These are phyloP conservation scores for Encarsia formosa DNA, from an alignment of 2,888 invertebrate species.

Conservation along the genomic window DNA sequence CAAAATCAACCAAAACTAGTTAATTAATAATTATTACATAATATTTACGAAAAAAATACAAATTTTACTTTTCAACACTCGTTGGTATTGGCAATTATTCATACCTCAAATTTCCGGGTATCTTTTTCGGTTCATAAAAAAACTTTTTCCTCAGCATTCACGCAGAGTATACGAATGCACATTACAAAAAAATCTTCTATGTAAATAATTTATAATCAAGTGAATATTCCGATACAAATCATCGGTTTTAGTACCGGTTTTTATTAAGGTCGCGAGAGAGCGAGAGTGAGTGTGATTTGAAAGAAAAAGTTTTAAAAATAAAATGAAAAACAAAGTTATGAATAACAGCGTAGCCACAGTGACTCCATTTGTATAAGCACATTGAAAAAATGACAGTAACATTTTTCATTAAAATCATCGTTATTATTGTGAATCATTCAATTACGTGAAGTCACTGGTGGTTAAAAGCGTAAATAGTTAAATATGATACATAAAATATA, in stretches of 20 bases:
- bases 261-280: constrained; percentile 9
- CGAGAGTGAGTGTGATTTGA: not conserved
- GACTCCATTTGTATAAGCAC: constrained; percentile 8
- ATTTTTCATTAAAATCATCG: constrained; percentile 22
- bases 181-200: constrained; percentile 6
- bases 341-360: constrained; percentile 4
- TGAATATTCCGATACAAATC: constrained; percentile 9
- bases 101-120: not conserved
- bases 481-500: constrained; percentile 26
- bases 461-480: constrained; percentile 23
- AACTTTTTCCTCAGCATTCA: constrained; percentile 4
- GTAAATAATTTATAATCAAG: constrained; percentile 17
- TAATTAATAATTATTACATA: too few species aligned
- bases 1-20: too few species aligned
- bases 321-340: constrained; percentile 3
- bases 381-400: constrained; percentile 5
- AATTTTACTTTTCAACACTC: constrained; percentile 8
- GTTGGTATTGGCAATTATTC: constrained; percentile 13
- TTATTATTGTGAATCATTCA: constrained; percentile 19
- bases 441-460: constrained; percentile 25
- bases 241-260: constrained; percentile 5
- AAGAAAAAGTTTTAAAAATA: not conserved
- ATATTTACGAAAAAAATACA: too few species aligned
- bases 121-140: not conserved
- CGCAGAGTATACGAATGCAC: not conserved